Percentiles rank a stretch among this genome's conserved stretches.
These are phyloP conservation scores for Chrysolina haemoptera DNA, from an alignment of 2,888 invertebrate genomes.

Conservation along the genomic window DNA sequence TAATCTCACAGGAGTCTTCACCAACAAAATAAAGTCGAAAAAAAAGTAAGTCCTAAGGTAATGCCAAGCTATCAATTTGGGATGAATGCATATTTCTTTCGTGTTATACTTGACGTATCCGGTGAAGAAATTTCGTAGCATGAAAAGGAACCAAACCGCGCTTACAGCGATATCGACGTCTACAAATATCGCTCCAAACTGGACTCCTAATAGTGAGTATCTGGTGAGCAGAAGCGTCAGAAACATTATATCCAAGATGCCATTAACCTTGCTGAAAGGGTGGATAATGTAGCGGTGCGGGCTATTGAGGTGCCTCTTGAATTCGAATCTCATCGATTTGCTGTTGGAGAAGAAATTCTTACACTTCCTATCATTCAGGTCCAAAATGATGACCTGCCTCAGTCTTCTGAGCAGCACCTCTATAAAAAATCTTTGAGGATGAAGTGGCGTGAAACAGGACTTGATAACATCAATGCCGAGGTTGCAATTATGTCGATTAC, in stretches of 20 bases:
- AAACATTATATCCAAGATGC: conserved; percentile 27
- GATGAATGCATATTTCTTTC: conserved; percentile 22
- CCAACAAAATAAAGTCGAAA: conserved; percentile 22
- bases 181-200: neutral
- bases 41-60: conserved; percentile 36
- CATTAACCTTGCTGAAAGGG: conserved; percentile 42
- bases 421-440: neutral
- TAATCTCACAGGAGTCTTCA: neutral
- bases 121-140: conserved; percentile 28
- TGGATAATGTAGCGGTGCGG: conserved; percentile 39
- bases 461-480: neutral
- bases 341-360: conserved; percentile 34
- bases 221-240: conserved; percentile 5
- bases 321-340: conserved; percentile 24
- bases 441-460: neutral
- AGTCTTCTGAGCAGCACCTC: neutral
- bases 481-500: neutral
- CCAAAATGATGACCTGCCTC: neutral
- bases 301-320: conserved; percentile 37
- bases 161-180: neutral
- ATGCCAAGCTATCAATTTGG: conserved; percentile 2
- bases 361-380: conserved; percentile 24
- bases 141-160: neutral
- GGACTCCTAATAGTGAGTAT: neutral
- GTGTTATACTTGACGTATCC: conserved; percentile 28